Evolutionary conservation across 2,888 invertebrate species (phyloP).

Genomic region (Gibbula magus): DNA sequence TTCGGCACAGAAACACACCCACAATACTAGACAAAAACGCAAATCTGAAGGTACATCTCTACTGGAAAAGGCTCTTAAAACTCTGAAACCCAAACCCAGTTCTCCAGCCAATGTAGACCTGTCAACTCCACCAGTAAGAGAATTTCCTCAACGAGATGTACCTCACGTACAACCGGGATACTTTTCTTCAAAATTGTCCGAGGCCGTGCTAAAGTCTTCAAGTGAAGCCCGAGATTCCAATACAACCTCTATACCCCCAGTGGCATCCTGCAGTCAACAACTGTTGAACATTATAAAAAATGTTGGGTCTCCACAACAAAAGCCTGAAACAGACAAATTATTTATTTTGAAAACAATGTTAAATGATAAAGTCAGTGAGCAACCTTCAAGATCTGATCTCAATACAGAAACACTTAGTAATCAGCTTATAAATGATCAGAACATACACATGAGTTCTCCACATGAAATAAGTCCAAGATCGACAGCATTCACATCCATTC

Average conservation of each 20-base stretch:
- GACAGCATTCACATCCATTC: not conserved
- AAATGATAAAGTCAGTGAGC: not conserved
- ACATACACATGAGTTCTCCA: not conserved
- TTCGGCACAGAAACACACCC: not conserved
- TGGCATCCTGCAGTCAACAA: constrained; percentile 9
- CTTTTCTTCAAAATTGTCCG: not conserved
- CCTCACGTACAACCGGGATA: too few relatives aligned
- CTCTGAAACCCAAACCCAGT: not conserved
- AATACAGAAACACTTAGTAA: too few relatives aligned
- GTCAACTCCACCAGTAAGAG: too few relatives aligned
- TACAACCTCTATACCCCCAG: not conserved
- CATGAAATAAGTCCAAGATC: not conserved
- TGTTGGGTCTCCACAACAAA: not conserved
- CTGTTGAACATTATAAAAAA: constrained; percentile 9
- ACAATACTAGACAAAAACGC: constrained; percentile 5
- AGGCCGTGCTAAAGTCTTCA: not conserved
- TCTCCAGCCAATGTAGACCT: too few relatives aligned
- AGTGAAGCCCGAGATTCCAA: not conserved
- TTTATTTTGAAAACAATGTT: constrained; percentile 8
- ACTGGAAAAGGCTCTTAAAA: not conserved
- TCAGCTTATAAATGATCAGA: not conserved
- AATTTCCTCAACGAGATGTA: too few relatives aligned
- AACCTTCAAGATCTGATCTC: not conserved
- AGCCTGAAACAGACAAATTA: not conserved
- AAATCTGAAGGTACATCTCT: not conserved